Conservation (phyloP, 2,797 vertebrate species). For the Trachurus trachurus region DNA sequence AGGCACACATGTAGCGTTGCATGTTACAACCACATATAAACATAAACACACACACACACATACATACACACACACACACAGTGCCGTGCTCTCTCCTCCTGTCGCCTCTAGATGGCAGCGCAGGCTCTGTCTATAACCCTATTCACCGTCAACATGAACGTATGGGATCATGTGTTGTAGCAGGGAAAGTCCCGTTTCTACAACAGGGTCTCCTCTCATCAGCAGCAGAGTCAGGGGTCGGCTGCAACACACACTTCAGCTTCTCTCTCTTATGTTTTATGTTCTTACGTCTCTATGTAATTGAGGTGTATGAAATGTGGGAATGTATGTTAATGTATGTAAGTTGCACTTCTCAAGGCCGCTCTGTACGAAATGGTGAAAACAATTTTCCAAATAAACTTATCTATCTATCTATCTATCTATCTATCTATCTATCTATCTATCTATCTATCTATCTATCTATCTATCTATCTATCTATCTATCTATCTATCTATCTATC, state of each 20-base stretch:
- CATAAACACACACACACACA: background rate
- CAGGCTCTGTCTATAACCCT: conserved; percentile 11
- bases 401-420: too few species aligned
- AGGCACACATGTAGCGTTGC: background rate
- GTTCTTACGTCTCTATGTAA: too few species aligned
- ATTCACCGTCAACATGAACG: background rate
- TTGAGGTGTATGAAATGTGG: too few species aligned
- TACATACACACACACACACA: background rate
- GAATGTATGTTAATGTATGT: too few species aligned
- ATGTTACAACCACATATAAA: background rate
- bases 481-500: too few species aligned
- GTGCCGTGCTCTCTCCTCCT: background rate
- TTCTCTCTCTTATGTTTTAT: too few species aligned
- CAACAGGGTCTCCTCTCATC: conserved; percentile 7
- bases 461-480: too few species aligned
- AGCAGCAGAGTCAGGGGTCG: conserved; percentile 42
- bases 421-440: too few species aligned
- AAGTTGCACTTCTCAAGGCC: too few species aligned
- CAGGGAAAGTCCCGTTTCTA: conserved; percentile 41
- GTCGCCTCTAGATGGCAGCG: conserved; percentile 73
- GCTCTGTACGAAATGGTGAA: too few species aligned
- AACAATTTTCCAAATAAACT: too few species aligned
- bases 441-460: too few species aligned
- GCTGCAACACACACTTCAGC: conserved; percentile 4
- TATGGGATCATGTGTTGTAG: conserved; percentile 18